Conservation (phyloP, 2,797 vertebrate species). For the Melanotaenia parkinsoni region DNA sequence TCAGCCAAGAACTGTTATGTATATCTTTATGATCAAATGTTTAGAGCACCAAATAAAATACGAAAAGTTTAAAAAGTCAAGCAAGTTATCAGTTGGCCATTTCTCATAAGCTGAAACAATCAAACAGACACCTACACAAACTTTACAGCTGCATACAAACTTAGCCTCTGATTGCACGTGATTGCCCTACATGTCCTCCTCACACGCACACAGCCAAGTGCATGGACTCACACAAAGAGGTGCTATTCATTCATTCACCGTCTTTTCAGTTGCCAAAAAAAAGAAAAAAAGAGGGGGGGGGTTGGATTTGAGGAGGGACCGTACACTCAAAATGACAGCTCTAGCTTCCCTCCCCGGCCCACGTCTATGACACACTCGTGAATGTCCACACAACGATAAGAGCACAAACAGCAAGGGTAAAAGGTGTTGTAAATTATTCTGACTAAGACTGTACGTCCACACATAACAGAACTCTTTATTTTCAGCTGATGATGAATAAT, state of each 20-base stretch:
- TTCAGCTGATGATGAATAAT: slow-evolving; percentile 50
- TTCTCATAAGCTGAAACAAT: slow-evolving; percentile 35
- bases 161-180: slow-evolving; percentile 28
- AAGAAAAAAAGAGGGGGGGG: slow-evolving; percentile 6
- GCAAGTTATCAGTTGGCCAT: not conserved
- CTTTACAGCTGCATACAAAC: slow-evolving; percentile 42
- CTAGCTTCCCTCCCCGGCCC: slow-evolving; percentile 58
- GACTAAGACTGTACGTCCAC: slow-evolving; percentile 27
- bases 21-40: slow-evolving; percentile 3
- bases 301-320: slow-evolving; percentile 51
- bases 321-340: slow-evolving; percentile 69
- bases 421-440: slow-evolving; percentile 40
- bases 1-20: not conserved
- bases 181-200: slow-evolving; percentile 14
- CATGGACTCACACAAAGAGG: slow-evolving; percentile 58
- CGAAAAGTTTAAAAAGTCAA: not conserved
- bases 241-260: slow-evolving; percentile 56
- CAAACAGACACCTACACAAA: slow-evolving; percentile 44
- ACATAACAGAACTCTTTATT: slow-evolving; percentile 26
- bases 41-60: slow-evolving; percentile 5
- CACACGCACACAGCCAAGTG: slow-evolving; percentile 31
- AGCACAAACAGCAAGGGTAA: slow-evolving; percentile 35
- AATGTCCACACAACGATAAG: slow-evolving; percentile 24
- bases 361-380: slow-evolving; percentile 60
- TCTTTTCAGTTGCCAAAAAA: slow-evolving; percentile 63